phyloP scores from a whole-genome alignment of 1,140 invertebrate genomes.

The Frieseomelitta varia region DNA sequence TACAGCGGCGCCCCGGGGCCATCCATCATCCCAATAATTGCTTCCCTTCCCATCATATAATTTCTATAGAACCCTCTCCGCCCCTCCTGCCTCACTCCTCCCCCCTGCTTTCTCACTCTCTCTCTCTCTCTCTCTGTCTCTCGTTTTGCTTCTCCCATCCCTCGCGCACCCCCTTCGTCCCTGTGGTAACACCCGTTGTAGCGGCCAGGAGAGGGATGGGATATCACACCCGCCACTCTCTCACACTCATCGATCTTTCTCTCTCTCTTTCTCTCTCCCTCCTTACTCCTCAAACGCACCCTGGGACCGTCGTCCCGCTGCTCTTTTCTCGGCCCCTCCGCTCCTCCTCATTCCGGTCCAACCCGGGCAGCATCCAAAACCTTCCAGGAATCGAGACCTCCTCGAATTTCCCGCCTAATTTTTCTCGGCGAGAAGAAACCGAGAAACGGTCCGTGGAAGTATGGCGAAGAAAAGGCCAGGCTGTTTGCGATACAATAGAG shows the following conservation, averaged over 20 bases:
- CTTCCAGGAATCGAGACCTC: constrained; percentile 30
- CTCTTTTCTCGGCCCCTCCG: constrained; percentile 17
- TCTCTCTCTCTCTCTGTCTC: constrained; percentile 32
- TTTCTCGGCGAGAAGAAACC: neutral
- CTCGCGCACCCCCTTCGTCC: constrained; percentile 51
- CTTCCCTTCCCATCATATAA: constrained; percentile 81
- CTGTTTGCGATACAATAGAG: neutral
- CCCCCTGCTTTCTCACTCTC: constrained; percentile 28
- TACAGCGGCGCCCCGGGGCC: constrained; percentile 78
- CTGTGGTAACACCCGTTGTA: constrained; percentile 59
- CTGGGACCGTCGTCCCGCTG: neutral
- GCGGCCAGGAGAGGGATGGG: constrained; percentile 49
- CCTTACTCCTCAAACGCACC: constrained; percentile 59
- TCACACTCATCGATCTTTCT: constrained; percentile 24
- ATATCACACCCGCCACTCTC: constrained; percentile 59
- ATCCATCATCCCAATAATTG: constrained; percentile 82
- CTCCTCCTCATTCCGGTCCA: constrained; percentile 47
- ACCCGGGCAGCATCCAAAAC: constrained; percentile 31
- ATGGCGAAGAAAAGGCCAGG: no score
- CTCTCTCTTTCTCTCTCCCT: constrained; percentile 26
- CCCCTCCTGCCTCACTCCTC: constrained; percentile 39
- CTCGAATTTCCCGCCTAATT: constrained; percentile 46
- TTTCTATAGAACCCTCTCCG: constrained; percentile 76
- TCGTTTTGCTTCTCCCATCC: constrained; percentile 16
- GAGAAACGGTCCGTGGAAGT: neutral